Evolutionary conservation across 2,888 invertebrate species (phyloP).

Genomic region (Stomorhina lunata): DNA sequence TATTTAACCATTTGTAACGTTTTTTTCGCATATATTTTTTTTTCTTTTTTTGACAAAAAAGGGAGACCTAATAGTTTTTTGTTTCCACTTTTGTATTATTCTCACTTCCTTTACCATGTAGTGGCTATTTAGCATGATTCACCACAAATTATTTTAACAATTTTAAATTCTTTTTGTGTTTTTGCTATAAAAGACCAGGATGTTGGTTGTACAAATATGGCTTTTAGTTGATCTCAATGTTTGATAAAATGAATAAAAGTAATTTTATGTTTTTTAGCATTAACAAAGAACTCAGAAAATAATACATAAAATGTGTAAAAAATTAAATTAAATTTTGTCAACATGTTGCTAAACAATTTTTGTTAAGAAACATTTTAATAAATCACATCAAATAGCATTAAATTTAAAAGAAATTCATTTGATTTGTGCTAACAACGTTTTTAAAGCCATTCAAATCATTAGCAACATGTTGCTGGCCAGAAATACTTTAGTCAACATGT

Average conservation of each 20-base stretch:
- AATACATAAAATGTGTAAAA: no score
- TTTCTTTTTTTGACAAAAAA: conserved; percentile 34
- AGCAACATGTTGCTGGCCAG: no score
- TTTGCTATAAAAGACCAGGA: conserved; percentile 16
- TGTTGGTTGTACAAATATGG: conserved; percentile 25
- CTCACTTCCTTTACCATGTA: conserved; percentile 25
- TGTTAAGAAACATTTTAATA: no score
- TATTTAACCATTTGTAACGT: conserved; percentile 55
- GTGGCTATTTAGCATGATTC: conserved; percentile 37
- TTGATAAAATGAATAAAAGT: neutral
- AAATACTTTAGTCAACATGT: no score
- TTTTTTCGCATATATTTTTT: neutral
- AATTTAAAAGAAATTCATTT: no score
- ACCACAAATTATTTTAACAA: conserved; percentile 31
- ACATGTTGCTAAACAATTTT: no score
- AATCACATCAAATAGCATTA: no score
- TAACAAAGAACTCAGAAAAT: no score
- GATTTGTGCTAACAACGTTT: no score
- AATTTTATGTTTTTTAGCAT: no score
- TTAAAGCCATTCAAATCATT: no score
- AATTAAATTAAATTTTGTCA: no score
- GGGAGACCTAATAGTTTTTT: conserved; percentile 12
- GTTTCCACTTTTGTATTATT: neutral
- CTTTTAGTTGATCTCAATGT: conserved; percentile 14
- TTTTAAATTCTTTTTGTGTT: conserved; percentile 5